Evolutionary conservation across 2,113 vertebrate species (phyloP).

Genomic region (Upupa epops): DNA sequence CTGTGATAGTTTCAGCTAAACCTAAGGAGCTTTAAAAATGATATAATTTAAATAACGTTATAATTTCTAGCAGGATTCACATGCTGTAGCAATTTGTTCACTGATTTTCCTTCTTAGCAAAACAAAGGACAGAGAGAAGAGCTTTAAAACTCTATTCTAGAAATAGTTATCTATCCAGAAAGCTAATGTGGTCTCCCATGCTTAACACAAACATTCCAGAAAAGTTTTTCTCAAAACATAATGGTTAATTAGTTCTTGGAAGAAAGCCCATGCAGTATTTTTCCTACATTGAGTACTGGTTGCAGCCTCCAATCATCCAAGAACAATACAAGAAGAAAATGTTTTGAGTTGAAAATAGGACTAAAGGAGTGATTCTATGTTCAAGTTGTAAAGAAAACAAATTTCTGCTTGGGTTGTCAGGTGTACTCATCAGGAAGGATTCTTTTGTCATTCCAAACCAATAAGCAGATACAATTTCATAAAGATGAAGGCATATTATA

Average conservation of each 20-base stretch:
- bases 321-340: not conserved
- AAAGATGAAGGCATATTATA: not conserved
- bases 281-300: not conserved
- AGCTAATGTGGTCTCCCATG: not conserved
- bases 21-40: not conserved
- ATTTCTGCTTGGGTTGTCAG: not conserved
- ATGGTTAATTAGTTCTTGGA: not conserved
- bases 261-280: not conserved
- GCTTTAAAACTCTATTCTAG: not conserved
- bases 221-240: not conserved
- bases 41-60: not conserved
- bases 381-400: not conserved
- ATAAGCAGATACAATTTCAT: not conserved
- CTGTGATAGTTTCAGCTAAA: not conserved
- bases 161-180: not conserved
- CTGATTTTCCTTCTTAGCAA: not conserved
- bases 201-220: not conserved
- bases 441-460: not conserved
- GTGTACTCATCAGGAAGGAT: not conserved
- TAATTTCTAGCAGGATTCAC: not conserved
- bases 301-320: not conserved
- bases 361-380: not conserved
- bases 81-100: not conserved
- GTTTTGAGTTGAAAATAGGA: not conserved
- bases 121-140: not conserved